These are phyloP conservation scores for Indicator indicator DNA, from an alignment of 2,113 vertebrate species.

Conservation along the genomic window DNA sequence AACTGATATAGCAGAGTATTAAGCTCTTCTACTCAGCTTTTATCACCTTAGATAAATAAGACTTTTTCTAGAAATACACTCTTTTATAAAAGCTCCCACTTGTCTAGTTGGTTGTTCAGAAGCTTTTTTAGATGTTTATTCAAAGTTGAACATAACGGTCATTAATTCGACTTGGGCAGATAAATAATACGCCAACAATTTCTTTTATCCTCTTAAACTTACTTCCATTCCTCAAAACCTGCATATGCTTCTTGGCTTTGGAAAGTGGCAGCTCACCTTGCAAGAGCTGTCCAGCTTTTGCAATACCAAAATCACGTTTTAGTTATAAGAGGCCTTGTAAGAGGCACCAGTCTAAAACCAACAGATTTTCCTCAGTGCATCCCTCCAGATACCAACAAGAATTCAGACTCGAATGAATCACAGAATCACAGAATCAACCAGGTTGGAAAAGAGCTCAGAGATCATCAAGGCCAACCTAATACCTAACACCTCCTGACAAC, in stretches of 20 bases:
- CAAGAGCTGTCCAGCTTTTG: neutral
- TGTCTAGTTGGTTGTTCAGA: neutral
- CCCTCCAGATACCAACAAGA: neutral
- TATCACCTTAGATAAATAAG: conserved; percentile 19
- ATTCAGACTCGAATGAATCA: neutral
- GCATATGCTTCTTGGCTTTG: neutral
- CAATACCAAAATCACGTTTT: neutral
- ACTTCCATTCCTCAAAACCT: neutral
- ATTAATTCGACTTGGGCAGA: neutral
- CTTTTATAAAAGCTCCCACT: neutral
- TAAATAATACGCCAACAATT: neutral
- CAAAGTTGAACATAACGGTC: neutral
- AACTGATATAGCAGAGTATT: neutral
- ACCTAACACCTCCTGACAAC: too few species aligned
- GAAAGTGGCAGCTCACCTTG: neutral
- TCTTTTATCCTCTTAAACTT: neutral
- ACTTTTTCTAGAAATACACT: neutral
- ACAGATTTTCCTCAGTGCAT: neutral
- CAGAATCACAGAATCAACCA: neutral
- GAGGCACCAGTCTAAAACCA: neutral
- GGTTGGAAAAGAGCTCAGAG: too few species aligned
- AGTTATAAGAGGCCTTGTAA: neutral
- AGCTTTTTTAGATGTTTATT: conserved; percentile 6
- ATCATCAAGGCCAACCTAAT: too few species aligned
- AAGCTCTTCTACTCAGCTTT: conserved; percentile 20